phyloP scores from a whole-genome alignment of 2,797 vertebrate species.

The Lagocephalus sceleratus region DNA sequence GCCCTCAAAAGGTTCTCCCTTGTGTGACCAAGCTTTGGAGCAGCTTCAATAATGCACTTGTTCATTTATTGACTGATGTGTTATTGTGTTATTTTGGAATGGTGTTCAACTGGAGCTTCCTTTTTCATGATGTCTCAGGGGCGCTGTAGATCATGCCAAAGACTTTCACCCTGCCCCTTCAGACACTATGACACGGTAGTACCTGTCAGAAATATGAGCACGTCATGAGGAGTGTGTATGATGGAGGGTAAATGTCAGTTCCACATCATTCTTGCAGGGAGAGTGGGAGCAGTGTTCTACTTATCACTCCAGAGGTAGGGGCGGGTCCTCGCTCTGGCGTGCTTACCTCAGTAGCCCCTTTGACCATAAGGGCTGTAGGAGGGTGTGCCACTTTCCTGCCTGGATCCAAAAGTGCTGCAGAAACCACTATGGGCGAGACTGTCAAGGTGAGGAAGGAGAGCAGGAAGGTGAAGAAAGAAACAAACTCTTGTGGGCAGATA shows the following conservation, averaged over 20 bases:
- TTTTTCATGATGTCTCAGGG: conserved; percentile 62
- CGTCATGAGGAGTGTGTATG: neutral
- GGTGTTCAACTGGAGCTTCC: conserved; percentile 1
- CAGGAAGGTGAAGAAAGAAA: neutral
- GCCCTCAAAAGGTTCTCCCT: too few species aligned
- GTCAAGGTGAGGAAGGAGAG: conserved; percentile 76
- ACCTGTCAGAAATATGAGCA: neutral
- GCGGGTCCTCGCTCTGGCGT: accelerated
- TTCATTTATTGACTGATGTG: too few species aligned
- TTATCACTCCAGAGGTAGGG: accelerated
- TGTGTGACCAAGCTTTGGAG: too few species aligned
- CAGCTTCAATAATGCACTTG: too few species aligned
- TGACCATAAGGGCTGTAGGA: conserved; percentile 67
- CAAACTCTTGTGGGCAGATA: too few species aligned
- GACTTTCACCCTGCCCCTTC: conserved; percentile 68
- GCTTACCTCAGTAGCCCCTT: accelerated
- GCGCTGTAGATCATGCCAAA: conserved; percentile 74
- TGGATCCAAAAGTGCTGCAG: conserved; percentile 87
- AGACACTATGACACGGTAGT: conserved; percentile 72
- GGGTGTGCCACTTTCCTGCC: conserved; percentile 63
- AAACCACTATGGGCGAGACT: conserved; percentile 87
- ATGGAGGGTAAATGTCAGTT: neutral
- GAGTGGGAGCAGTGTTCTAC: neutral
- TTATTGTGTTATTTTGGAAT: too few species aligned
- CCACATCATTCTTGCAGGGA: conserved; percentile 40